Conservation (phyloP, 2,888 invertebrate genomes). For the Lithosia quadra region DNA sequence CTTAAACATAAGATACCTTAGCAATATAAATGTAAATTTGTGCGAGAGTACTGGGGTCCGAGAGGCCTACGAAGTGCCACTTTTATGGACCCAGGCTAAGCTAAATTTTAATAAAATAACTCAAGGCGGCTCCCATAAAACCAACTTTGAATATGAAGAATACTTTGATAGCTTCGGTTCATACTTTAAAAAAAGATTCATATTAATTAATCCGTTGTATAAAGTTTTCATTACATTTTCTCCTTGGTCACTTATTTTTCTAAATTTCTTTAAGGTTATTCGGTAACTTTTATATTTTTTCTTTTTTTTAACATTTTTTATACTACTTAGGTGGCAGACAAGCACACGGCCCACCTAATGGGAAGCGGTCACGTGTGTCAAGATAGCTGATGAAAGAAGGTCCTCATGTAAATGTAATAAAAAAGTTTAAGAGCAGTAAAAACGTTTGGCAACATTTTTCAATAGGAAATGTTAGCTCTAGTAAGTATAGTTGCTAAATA, state of each 20-base stretch:
- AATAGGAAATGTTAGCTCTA: background rate
- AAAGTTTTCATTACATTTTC: slow-evolving; percentile 36
- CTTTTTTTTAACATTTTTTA: too few relatives aligned
- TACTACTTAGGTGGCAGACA: too few relatives aligned
- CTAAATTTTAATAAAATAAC: slow-evolving; percentile 60
- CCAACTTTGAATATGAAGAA: slow-evolving; percentile 54
- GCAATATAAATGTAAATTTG: slow-evolving; percentile 67
- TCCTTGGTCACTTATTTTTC: slow-evolving; percentile 11
- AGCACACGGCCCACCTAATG: too few relatives aligned
- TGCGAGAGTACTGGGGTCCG: slow-evolving; percentile 48
- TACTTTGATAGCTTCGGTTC: slow-evolving; percentile 48
- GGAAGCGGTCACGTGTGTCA: too few relatives aligned
- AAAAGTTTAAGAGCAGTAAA: background rate
- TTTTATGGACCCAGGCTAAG: slow-evolving; percentile 58
- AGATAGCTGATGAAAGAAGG: too few relatives aligned
- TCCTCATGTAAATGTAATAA: background rate
- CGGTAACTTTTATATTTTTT: background rate
- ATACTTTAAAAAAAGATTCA: slow-evolving; percentile 42
- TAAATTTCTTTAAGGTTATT: background rate
- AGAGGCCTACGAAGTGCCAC: slow-evolving; percentile 54
- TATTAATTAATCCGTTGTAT: slow-evolving; percentile 44
- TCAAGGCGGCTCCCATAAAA: slow-evolving; percentile 54
- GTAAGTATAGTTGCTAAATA: slow-evolving; percentile 14
- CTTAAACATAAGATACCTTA: slow-evolving; percentile 58
- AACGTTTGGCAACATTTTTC: background rate